Evolutionary conservation across 1,140 invertebrate species (phyloP), one percentile per base, ranked within the genome.

Genomic region (Hestina assimilis): DNA sequence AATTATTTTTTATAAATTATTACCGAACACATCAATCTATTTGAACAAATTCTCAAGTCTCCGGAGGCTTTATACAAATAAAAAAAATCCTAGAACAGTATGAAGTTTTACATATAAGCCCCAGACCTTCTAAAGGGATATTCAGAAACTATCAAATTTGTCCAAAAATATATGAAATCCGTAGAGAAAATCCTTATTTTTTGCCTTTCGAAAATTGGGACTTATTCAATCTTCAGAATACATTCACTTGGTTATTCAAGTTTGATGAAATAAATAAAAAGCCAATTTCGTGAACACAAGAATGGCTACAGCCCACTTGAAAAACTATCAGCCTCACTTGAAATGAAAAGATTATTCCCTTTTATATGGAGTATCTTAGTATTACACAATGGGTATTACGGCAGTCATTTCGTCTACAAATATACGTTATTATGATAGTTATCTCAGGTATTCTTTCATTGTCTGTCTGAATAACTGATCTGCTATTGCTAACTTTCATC

Each of bases 21-120:
- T 26, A 47, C 15, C 4, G 41, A 41, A 11, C 21, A 24, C 7
- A 35, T 51, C 47, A 45, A 51, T 51, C 29, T 54, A 45, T 54
- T 45, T 35, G 20, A 28, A 3, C 35, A 42, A 24, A 42, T 23
- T 19, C 6, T 9, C n/a, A 42, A 12, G 12, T 14, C 29, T 24
- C 41, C n/a, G 17, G 41, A 35, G 29, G 21, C 7, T 35, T 12
- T n/a, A 35, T 19, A 12, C 3, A 33, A 33, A 29, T 45, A 11
- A 21, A 11, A 20, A 23, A n/a, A 7, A 33, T n/a, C 24, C 4
- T 41, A 24, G n/a, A 15, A 42, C 45, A 26, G 12, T 12, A 45
- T 14, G 12, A 35, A 28, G 12, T 42, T 29, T 17, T 40, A 3
- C n/a, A 43, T 14, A 45, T 11, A 4, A 4, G 7, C 31, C 26